Base-by-base conservation (phyloP, 2,888 invertebrate species). In the Phyllotreta striolata region DNA sequence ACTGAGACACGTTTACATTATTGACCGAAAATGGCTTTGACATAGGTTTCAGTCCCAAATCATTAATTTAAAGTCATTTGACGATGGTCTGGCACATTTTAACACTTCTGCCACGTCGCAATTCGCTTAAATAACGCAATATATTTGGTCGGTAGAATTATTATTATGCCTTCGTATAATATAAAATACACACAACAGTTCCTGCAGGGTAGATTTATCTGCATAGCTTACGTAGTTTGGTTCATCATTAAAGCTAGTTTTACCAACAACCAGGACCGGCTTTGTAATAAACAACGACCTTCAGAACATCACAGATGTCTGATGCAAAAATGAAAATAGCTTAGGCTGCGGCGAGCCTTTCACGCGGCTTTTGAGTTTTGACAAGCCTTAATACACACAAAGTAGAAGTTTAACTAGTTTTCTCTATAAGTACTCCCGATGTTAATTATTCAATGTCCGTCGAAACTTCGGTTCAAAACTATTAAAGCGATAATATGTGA, bases 331-430 rank as follows among this genome's bases (percentile, higher is more conserved):
- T 24, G 24, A 24, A 24, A 24, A 24, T 24, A 24, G 24, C 24
- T 24, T 24, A 24, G 24, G 24, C 24, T 24, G 47, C 34, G 47
- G 47, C 34, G 34, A 47, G 47, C 13, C 24, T 9, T 6, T 47
- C 47, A 6, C 52, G 38, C 9, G 38, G 52, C 35, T 52, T 38
- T 10, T 52, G 5, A 52, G 52, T 52, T 52, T 24, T 52, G 52
- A 38, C 52, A 52, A 12, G 38, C 41, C 51, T 34, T 41, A 58
- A 47, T 40, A 41, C 40, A 40, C 51, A 49, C 49, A 58, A 58
- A 58, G 58, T 37, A 12, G 40, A 58, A 58, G 58, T 58, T 51
- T 51, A 58, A 58, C 58, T 51, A 47, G 24, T 58, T 51, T 51
- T 35, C 49, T 39, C 57, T n/a, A 10, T 57, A 57, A 51, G 49